phyloP scores from a whole-genome alignment of 2,888 invertebrate genomes.

The Laothoe populi region DNA sequence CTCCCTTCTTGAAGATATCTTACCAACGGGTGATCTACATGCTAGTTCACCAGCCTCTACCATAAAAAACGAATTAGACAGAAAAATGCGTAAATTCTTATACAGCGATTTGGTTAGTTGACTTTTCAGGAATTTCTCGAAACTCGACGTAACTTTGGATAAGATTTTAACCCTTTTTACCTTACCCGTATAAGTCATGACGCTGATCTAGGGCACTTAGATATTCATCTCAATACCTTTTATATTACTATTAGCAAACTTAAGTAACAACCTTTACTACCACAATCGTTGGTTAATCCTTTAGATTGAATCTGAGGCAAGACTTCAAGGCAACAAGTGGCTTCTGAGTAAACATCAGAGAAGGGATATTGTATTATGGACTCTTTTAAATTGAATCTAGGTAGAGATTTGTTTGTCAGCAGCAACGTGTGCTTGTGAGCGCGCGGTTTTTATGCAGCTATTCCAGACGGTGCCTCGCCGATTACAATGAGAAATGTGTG shows the following conservation, averaged over 20 bases:
- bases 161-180: too few relatives aligned
- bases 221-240: not conserved
- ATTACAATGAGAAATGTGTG: slow-evolving; percentile 30
- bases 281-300: slow-evolving; percentile 45
- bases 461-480: slow-evolving; percentile 28
- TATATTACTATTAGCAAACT: not conserved
- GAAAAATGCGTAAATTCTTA: too few relatives aligned
- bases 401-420: slow-evolving; percentile 29
- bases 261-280: slow-evolving; percentile 7
- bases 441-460: slow-evolving; percentile 32
- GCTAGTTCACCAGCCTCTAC: too few relatives aligned
- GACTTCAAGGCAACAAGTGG: slow-evolving; percentile 47
- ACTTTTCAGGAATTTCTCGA: too few relatives aligned
- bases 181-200: too few relatives aligned
- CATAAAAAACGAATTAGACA: too few relatives aligned
- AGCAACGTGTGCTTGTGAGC: slow-evolving; percentile 4
- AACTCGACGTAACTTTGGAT: too few relatives aligned
- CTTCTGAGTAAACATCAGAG: slow-evolving; percentile 15
- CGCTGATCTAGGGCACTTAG: slow-evolving; percentile 10
- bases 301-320: slow-evolving; percentile 49
- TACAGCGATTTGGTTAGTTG: too few relatives aligned
- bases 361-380: slow-evolving; percentile 16
- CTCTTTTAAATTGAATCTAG: slow-evolving; percentile 18
- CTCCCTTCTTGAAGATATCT: too few relatives aligned
- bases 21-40: too few relatives aligned